Base-by-base conservation (phyloP, 2,888 invertebrate species). In the Drosophila fulvimacula region DNA sequence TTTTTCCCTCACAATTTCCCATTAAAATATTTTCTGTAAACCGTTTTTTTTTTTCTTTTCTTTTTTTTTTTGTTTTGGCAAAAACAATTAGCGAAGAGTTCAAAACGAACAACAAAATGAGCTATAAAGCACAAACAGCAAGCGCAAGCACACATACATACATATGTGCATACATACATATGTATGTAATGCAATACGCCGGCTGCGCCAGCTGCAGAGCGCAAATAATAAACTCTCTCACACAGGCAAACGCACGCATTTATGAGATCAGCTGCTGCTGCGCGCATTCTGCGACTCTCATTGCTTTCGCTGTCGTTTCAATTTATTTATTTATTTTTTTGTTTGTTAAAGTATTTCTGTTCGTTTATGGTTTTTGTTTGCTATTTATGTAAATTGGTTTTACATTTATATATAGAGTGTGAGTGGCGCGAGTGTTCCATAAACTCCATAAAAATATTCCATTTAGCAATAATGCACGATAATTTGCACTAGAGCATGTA, bases 251-350 rank as follows among this genome's bases (percentile, higher is more conserved):
- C 34, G 19, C 24, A 42, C 11, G 41, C 11, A 55, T 39, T 24
- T 44, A 58, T 36, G 17, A 53, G 63, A 74, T 74, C 75, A 74
- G 75, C 73, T 74, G 72, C 68, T 63, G 42, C 68, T 60, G 48
- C 13, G 48, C 13, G 60, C 59, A 53, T 69, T 57, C 52, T 69
- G 48, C 32, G 19, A 17, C 32, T 19, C 62, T 44, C 27, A 36
- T 57, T 57, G 70, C 55, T 75, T 70, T 75, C 61, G 70, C 66
- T 75, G 30, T 64, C 60, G 59, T 57, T 73, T 41, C 24, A 57
- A 41, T 64, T 21, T 46, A 19, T 2, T 38, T 9, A 13, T 13
- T 13, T 34, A 13, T 24, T 15, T n/a, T 51, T 52, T 48, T 52
- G 5, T n/a, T 51, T 52, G 21, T 51, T 34, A 2, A 51, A 36